Evolutionary conservation across 2,797 vertebrate species (phyloP).

Genomic region (Halcyon badia): DNA sequence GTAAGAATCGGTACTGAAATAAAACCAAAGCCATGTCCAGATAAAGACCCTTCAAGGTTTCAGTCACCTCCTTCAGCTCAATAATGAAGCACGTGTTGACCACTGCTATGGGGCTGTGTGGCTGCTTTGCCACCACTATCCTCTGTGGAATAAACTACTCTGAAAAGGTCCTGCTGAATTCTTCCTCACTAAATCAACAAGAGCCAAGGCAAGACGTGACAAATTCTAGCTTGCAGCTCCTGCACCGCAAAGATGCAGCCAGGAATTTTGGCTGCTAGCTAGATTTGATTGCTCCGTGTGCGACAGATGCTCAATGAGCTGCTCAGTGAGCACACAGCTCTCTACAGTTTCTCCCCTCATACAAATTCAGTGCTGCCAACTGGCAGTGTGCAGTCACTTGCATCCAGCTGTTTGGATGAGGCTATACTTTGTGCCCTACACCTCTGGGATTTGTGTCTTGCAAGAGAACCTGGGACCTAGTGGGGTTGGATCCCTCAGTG

Average conservation of each 20-base stretch:
- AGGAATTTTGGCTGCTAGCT: background rate
- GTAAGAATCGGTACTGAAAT: slow-evolving; percentile 95
- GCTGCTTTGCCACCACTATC: background rate
- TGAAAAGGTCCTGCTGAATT: background rate
- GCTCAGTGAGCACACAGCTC: background rate
- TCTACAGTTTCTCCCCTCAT: background rate
- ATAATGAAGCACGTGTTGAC: rapidly evolving
- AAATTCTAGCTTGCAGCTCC: background rate
- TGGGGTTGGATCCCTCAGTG: rapidly evolving
- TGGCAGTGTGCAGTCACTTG: background rate
- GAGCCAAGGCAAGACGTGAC: background rate
- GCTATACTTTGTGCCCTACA: background rate
- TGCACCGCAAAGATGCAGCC: background rate
- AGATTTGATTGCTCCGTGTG: background rate
- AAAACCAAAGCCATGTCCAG: background rate
- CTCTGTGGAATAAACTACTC: background rate
- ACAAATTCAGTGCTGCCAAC: background rate
- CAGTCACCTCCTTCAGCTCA: background rate
- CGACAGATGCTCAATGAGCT: background rate
- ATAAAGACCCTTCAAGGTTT: slow-evolving; percentile 32
- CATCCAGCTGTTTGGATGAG: background rate
- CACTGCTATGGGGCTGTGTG: background rate
- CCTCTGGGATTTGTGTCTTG: background rate
- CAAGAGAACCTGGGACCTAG: background rate
- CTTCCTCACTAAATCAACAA: background rate